Percentiles rank a stretch among this genome's conserved stretches.
Evolutionary conservation across 2,797 vertebrate species (phyloP).

Genomic region (Meda fulgida): DNA sequence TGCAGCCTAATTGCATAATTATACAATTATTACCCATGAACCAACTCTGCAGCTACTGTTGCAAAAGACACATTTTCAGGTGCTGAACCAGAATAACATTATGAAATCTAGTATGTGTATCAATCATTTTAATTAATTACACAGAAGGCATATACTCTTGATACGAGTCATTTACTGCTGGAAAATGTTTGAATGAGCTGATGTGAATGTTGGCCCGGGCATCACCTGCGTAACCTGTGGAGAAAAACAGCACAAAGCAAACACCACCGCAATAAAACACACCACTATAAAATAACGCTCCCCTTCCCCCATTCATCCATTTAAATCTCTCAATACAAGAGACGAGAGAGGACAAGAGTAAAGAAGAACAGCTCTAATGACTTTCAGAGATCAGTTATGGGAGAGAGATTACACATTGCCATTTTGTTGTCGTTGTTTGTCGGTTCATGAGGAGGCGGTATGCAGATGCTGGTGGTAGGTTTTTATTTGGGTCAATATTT

Average conservation of each 20-base stretch:
- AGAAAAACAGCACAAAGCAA: slow-evolving; percentile 38
- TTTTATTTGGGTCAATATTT: slow-evolving; percentile 75
- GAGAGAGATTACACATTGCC: background rate
- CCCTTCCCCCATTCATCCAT: slow-evolving; percentile 15
- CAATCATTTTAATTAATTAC: background rate
- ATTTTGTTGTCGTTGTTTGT: slow-evolving; percentile 31
- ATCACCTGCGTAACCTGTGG: slow-evolving; percentile 44
- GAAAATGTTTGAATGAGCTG: slow-evolving; percentile 27
- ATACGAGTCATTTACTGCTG: slow-evolving; percentile 22
- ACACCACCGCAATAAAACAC: slow-evolving; percentile 45
- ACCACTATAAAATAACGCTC: slow-evolving; percentile 24
- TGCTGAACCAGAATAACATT: background rate
- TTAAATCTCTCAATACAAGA: slow-evolving; percentile 12
- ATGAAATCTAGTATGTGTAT: background rate
- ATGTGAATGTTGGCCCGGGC: slow-evolving; percentile 34
- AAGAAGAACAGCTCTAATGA: slow-evolving; percentile 3
- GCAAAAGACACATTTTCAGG: slow-evolving; percentile 13
- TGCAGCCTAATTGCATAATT: slow-evolving; percentile 36
- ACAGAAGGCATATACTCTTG: background rate
- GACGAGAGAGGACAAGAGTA: background rate
- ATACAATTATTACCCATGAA: background rate
- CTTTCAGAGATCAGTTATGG: slow-evolving; percentile 3
- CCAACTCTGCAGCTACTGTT: background rate
- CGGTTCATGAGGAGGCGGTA: background rate
- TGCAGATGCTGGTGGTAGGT: slow-evolving; percentile 45